Evolutionary conservation across 2,888 invertebrate genomes (phyloP), one percentile per base, ranked within the genome.

Genomic region (Salpingus planirostris): DNA sequence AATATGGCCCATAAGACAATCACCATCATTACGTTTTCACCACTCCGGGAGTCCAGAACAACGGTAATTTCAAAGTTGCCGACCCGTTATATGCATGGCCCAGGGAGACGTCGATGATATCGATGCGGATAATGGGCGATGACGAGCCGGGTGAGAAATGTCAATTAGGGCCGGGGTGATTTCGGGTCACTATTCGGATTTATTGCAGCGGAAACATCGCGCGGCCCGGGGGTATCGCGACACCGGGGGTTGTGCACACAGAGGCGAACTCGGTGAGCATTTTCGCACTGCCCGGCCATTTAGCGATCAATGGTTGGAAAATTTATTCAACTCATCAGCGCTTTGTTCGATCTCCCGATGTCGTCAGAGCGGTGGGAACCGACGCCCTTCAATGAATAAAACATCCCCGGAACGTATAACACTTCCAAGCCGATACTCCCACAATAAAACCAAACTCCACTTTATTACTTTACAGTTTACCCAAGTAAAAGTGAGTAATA

Each of bases 221-320:
- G 44, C 35, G 42, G 42, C 43, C 34, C 42, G 49, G 52, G 54
- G 45, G 47, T 50, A 50, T 55, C 49, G 45, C 49, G n/a, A n/a
- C n/a, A n/a, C n/a, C n/a, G n/a, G 32, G 46, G 42, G 47, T 50
- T 8, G 8, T 18, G 47, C 49, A 44, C 47, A 50, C 46, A 30
- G 25, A n/a, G n/a, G n/a, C 31, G 36, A 37, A 54, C 52, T 50
- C 54, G 52, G 40, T 55, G 55, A 56, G 43, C 49, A 55, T 50
- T 52, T 53, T 55, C 48, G 50, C 47, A 51, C 53, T 52, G 51
- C 18, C 59, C 47, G 55, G 55, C 59, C 53, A 60, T 61, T 62
- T 61, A 60, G 55, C 44, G 54, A 51, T 52, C 59, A 59, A 56
- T 58, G 59, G 55, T 52, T 52, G 55, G 61, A 62, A 62, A 62